These are phyloP conservation scores for Melanotus villosus DNA, from an alignment of 2,888 invertebrate genomes.

Conservation along the genomic window DNA sequence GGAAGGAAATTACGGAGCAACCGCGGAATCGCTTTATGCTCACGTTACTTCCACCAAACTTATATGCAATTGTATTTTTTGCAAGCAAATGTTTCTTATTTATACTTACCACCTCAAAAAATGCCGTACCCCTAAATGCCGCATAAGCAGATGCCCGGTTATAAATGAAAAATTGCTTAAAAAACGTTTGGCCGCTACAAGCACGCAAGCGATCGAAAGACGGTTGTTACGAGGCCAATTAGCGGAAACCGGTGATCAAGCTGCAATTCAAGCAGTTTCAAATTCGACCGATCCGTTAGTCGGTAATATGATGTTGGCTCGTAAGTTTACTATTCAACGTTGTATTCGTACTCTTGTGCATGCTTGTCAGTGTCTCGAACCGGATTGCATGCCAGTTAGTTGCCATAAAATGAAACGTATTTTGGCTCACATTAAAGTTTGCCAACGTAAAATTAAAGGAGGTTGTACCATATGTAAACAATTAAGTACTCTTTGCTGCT, in stretches of 20 bases:
- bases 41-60: slow-evolving; percentile 4
- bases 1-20: background rate
- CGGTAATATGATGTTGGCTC: background rate
- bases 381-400: slow-evolving; percentile 24
- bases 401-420: slow-evolving; percentile 30
- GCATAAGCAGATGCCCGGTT: background rate
- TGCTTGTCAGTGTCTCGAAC: slow-evolving; percentile 15
- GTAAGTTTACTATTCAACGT: slow-evolving; percentile 23
- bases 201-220: background rate
- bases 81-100: slow-evolving; percentile 17
- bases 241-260: background rate
- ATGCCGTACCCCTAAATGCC: slow-evolving; percentile 11
- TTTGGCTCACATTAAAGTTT: slow-evolving; percentile 23
- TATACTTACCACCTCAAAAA: slow-evolving; percentile 7
- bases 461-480: slow-evolving; percentile 24
- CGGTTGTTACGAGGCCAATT: background rate
- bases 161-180: slow-evolving; percentile 11
- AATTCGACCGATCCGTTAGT: background rate
- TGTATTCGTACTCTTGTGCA: slow-evolving; percentile 31
- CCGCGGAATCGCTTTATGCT: background rate
- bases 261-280: background rate
- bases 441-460: slow-evolving; percentile 19
- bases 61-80: slow-evolving; percentile 15
- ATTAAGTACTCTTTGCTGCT: slow-evolving; percentile 24
- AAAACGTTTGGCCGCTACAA: background rate